Percentiles rank a stretch among this genome's conserved stretches.
These are phyloP conservation scores for Gymnogyps californianus DNA, from an alignment of 2,113 vertebrate species.

Conservation along the genomic window DNA sequence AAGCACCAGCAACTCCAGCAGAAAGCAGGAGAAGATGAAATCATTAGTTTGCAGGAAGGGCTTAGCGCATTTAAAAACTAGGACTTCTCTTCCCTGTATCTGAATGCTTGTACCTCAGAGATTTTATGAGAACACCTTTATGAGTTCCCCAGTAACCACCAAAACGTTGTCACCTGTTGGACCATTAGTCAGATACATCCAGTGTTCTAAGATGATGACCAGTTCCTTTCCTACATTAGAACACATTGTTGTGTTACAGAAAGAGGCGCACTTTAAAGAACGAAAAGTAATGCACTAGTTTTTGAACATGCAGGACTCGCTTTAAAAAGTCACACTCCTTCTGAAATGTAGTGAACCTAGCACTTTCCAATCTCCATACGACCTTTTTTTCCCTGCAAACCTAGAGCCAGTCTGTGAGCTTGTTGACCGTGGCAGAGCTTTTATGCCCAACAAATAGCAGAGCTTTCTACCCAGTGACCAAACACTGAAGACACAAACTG, in stretches of 20 bases:
- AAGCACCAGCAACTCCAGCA: not conserved
- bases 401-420: not conserved
- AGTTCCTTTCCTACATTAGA: not conserved
- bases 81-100: not conserved
- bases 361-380: not conserved
- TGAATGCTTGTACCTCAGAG: not conserved
- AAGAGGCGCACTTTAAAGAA: not conserved
- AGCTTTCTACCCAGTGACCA: not conserved
- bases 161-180: accelerated
- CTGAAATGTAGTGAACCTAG: not conserved
- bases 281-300: not conserved
- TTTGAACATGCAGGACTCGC: not conserved
- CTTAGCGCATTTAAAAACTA: not conserved
- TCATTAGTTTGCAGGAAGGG: not conserved
- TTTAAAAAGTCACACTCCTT: not conserved
- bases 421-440: not conserved
- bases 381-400: not conserved
- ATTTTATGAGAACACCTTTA: not conserved
- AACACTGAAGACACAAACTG: not conserved
- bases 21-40: not conserved
- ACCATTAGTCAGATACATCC: not conserved
- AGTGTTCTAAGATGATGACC: not conserved
- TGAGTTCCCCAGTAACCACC: not conserved
- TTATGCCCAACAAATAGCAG: not conserved
- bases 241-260: accelerated